Conservation (phyloP, 2,113 vertebrate species). For the Bos javanicus region DNA sequence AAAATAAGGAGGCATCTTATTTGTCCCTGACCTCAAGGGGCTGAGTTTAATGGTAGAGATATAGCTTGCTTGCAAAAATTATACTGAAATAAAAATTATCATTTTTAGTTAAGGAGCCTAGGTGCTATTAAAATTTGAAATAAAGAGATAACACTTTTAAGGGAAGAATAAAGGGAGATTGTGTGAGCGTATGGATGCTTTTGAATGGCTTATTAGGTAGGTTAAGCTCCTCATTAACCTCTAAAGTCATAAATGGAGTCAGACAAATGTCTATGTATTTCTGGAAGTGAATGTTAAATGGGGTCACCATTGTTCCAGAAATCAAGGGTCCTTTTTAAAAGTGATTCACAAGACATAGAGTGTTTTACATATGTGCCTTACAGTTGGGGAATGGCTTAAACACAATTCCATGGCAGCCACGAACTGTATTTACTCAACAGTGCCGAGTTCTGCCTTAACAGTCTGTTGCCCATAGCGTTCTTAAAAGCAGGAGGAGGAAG, state of each 20-base stretch:
- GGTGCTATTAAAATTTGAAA: background rate
- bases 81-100: background rate
- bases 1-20: background rate
- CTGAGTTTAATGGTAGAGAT: background rate
- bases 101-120: background rate
- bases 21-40: background rate
- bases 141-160: background rate
- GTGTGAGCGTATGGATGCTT: background rate
- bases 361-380: background rate
- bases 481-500: background rate
- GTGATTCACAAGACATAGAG: background rate
- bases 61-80: background rate
- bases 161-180: background rate
- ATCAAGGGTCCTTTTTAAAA: background rate
- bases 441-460: background rate
- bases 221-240: background rate
- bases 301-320: background rate
- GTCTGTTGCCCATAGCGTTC: background rate
- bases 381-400: background rate
- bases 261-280: background rate
- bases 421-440: background rate
- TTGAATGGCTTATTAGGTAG: background rate
- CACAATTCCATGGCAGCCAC: background rate
- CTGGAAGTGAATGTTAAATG: background rate
- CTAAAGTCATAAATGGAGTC: background rate